These are phyloP conservation scores for Xestobium rufovillosum DNA, from an alignment of 2,888 invertebrate genomes.

Conservation along the genomic window DNA sequence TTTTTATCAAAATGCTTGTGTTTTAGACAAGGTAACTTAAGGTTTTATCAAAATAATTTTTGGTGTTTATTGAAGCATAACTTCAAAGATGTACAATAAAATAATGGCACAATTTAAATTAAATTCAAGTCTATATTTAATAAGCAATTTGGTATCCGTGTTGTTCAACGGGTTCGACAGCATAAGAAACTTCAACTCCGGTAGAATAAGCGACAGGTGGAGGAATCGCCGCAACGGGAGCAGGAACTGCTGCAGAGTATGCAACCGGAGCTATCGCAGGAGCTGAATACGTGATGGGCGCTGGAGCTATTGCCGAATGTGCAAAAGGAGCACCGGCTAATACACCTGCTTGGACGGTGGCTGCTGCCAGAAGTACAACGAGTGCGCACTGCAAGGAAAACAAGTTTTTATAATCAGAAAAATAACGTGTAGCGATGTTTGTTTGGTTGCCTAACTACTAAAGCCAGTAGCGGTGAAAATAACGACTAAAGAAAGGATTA, in stretches of 20 bases:
- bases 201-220: conserved; percentile 15
- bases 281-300: neutral
- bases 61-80: no score
- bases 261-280: neutral
- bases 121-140: conserved; percentile 26
- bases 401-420: no score
- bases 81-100: no score
- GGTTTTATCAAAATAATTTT: no score
- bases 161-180: conserved; percentile 35
- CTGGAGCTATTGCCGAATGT: neutral
- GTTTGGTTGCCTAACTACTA: no score
- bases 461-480: no score
- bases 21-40: no score
- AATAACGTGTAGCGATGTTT: no score
- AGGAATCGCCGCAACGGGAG: conserved; percentile 9
- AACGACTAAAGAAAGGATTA: no score
- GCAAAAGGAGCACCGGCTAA: neutral
- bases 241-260: neutral
- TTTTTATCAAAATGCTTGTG: no score
- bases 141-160: conserved; percentile 37
- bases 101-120: no score
- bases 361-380: neutral
- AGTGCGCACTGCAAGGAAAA: no score
- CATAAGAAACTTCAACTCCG: conserved; percentile 10
- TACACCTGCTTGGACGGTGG: neutral